Evolutionary conservation across 2,888 invertebrate species (phyloP).

Genomic region (Iphiclides podalirius): DNA sequence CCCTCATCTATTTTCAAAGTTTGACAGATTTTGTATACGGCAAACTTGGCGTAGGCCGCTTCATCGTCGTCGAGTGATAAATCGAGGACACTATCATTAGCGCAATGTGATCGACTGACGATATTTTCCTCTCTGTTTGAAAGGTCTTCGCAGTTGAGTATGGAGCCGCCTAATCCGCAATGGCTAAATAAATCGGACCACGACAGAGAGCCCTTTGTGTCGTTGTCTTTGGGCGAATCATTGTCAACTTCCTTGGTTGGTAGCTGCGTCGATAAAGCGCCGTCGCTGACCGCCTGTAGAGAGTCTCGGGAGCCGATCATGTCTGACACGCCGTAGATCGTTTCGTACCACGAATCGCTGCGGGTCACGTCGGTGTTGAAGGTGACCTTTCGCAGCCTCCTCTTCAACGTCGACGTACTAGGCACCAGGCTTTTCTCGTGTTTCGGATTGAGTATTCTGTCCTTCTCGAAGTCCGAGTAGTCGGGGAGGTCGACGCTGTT

Average conservation of each 20-base stretch:
- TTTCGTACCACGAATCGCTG: constrained; percentile 59
- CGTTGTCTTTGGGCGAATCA: constrained; percentile 28
- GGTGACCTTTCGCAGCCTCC: constrained; percentile 44
- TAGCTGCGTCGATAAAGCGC: not conserved
- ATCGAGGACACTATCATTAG: constrained; percentile 40
- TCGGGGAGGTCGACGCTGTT: constrained; percentile 52
- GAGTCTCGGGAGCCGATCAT: constrained; percentile 29
- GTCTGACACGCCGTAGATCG: constrained; percentile 61
- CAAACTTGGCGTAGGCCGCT: constrained; percentile 56
- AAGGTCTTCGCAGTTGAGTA: constrained; percentile 43
- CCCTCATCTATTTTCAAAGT: constrained; percentile 47
- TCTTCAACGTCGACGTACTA: constrained; percentile 58
- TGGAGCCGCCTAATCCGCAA: constrained; percentile 44
- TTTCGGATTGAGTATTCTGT: constrained; percentile 40
- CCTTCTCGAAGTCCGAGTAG: constrained; percentile 56
- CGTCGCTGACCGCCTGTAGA: not conserved
- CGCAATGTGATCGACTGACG: constrained; percentile 49
- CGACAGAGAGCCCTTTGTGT: constrained; percentile 40
- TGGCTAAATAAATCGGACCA: constrained; percentile 61
- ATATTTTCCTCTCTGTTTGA: constrained; percentile 41
- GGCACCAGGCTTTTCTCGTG: constrained; percentile 36
- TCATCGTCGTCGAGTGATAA: constrained; percentile 43
- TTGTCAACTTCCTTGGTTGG: constrained; percentile 23
- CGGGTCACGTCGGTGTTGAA: constrained; percentile 43
- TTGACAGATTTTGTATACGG: constrained; percentile 58